Evolutionary conservation across 2,888 invertebrate genomes (phyloP), one percentile per base, ranked within the genome.

Genomic region (Drosophila sordidula): DNA sequence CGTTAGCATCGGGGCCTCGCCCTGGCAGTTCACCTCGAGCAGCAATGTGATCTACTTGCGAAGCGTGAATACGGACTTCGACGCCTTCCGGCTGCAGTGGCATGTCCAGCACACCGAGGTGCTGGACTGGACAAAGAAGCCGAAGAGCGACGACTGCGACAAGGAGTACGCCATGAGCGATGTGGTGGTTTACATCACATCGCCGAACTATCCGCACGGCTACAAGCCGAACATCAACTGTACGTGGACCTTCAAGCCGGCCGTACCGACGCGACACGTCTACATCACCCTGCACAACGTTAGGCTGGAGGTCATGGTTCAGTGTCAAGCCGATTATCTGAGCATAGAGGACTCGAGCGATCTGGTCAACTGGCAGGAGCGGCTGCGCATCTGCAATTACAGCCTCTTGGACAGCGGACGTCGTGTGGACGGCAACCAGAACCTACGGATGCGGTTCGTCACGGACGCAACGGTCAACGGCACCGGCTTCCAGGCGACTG

Each of bases 141-240:
- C 54, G 14, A 72, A 68, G 14, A 55, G 42, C 6, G 25, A 51
- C 0, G 63, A 58, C 0, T 91, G 90, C 64, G 83, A 86, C 14
- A 59, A 78, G 2, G 84, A 29, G 0, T 14, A 55, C 9, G 12
- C 1, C 1, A 1, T 57, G 11, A 8, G 16, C 6, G 3, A 12
- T 12, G 11, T 0, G 0, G 0, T 11, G 16, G 65, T 89, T 1
- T 84, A 90, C 3, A 61, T 97, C 4, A 91, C 88, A 1, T 96
- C 97, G 0, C 97, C 97, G 0, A 96, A 96, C 26, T 98, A 95
- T 92, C 97, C 97, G 0, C 36, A 93, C 42, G 93, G 94, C 0
- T 98, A 98, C 89, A 93, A 83, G 0, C 65, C 92, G 25, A 92
- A 94, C 87, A 89, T 96, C 29, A 92, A 94, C 51, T 98, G 98